Percentiles rank a stretch among this genome's conserved stretches.
phyloP scores from a whole-genome alignment of 2,113 vertebrate genomes.

The Monarcha castaneiventris region DNA sequence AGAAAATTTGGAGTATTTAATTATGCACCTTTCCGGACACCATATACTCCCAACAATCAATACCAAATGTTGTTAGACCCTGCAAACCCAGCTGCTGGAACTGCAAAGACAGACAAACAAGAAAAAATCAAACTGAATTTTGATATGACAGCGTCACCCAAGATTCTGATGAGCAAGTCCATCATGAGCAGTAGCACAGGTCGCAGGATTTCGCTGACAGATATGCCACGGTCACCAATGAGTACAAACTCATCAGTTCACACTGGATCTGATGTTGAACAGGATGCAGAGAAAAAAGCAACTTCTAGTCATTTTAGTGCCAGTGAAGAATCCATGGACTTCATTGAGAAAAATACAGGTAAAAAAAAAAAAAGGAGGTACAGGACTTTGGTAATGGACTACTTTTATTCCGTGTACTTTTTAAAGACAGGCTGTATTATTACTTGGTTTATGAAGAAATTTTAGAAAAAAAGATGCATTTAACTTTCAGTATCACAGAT shows the following conservation, averaged over 20 bases:
- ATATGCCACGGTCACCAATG: slow-evolving; percentile 95
- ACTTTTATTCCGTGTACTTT: background rate
- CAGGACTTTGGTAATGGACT: background rate
- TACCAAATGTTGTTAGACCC: slow-evolving; percentile 96
- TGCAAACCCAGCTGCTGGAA: slow-evolving; percentile 86
- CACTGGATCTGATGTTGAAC: slow-evolving; percentile 95
- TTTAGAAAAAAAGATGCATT: background rate
- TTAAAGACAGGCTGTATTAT: background rate
- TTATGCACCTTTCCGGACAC: slow-evolving; percentile 95
- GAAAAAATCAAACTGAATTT: slow-evolving; percentile 97
- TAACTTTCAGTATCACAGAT: background rate
- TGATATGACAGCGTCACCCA: slow-evolving; percentile 94
- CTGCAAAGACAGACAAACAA: slow-evolving; percentile 88
- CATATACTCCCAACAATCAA: slow-evolving; percentile 95
- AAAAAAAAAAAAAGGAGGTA: background rate
- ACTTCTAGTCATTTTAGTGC: slow-evolving; percentile 90
- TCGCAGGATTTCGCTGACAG: slow-evolving; percentile 88
- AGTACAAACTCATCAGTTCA: slow-evolving; percentile 97
- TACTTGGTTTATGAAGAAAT: background rate
- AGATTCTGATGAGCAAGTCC: slow-evolving; percentile 90
- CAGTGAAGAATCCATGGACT: slow-evolving; percentile 97
- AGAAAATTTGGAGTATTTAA: slow-evolving; percentile 96
- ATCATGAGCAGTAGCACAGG: slow-evolving; percentile 82
- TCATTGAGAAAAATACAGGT: slow-evolving; percentile 86
- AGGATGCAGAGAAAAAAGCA: slow-evolving; percentile 90